These are phyloP conservation scores for Sander vitreus DNA, from an alignment of 2,113 vertebrate species.

Conservation along the genomic window DNA sequence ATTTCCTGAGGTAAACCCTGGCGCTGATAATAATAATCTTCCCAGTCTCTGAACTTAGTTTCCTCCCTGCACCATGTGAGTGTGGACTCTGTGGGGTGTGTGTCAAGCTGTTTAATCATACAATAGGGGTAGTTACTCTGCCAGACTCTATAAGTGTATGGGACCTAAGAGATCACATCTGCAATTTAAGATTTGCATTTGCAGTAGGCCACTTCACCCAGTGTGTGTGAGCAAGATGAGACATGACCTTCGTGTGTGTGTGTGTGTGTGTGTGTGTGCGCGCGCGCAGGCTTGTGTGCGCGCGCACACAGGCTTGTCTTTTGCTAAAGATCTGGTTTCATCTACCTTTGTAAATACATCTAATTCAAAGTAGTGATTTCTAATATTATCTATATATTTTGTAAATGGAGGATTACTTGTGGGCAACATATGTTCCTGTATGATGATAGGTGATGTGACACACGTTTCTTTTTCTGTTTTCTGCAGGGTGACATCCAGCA, in stretches of 20 bases:
- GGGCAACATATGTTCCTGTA: background rate
- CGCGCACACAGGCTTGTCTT: background rate
- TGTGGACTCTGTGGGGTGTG: constrained; percentile 34
- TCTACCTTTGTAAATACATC: constrained; percentile 9
- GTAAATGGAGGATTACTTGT: background rate
- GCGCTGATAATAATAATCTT: constrained; percentile 65
- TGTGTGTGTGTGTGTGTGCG: constrained; percentile 11
- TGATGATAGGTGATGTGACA: background rate
- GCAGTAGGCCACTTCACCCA: constrained; percentile 11
- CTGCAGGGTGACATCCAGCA: constrained; percentile 97
- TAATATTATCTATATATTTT: background rate
- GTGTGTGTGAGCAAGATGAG: constrained; percentile 47
- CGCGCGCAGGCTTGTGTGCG: background rate
- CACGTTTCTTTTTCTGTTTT: constrained; percentile 31
- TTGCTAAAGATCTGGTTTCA: constrained; percentile 4
- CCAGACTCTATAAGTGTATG: constrained; percentile 58
- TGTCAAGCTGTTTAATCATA: constrained; percentile 60
- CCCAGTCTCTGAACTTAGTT: constrained; percentile 50
- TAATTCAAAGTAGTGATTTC: constrained; percentile 3
- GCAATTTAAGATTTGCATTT: constrained; percentile 64
- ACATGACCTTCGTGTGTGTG: constrained; percentile 27
- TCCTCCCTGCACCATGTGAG: constrained; percentile 33
- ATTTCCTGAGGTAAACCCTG: constrained; percentile 55
- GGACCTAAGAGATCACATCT: constrained; percentile 10
- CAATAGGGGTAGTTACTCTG: constrained; percentile 19